Base-by-base conservation (phyloP, 2,113 vertebrate genomes). In the Carettochelys insculpta region DNA sequence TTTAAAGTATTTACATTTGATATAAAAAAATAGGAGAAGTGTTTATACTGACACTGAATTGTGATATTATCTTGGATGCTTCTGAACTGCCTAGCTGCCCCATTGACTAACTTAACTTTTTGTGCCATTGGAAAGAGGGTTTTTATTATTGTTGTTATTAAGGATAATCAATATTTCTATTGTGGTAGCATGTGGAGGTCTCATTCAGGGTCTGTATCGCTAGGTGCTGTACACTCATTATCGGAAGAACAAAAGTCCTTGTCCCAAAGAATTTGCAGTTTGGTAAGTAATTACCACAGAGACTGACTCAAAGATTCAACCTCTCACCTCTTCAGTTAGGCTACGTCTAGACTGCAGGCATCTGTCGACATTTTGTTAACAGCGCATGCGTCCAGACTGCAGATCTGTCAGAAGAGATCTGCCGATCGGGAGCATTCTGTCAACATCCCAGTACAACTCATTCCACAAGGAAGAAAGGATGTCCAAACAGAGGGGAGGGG, bases 41-140 rank as follows among this genome's bases (percentile, higher is more conserved):
- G 1, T 73, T 82, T 53, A 29, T 8, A 85, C 38, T 71, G 29
- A 50, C 52, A 43, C 45, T n/a, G 17, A 22, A 17, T 93, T 22
- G 43, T 19, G 2, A 8, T 45, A 10, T 65, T 27, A 27, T 43
- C 25, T 17, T 10, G 0, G 1, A 25, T 56, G n/a, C 38, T 73
- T 43, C 41, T 25, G 22, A 73, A 73, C 38, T 0, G 1, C 79
- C n/a, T 54, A 24, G 17, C 52, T 29, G 29, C 56, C 52, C 58
- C 20, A 34, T 45, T 68, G n/a, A 1, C 3, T 31, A 20, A 78
- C n/a, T 8, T 0, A 0, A 16, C 27, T 47, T 19, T 1, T 4
- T 14, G 12, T 22, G 31, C 61, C 19, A 45, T 47, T 0, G 65
- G 58, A 79, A 43, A 45, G 29, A 29, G 7, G 17, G 7, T 65